Base-by-base conservation (phyloP, 2,113 vertebrate genomes). In the Ciconia maguari region DNA sequence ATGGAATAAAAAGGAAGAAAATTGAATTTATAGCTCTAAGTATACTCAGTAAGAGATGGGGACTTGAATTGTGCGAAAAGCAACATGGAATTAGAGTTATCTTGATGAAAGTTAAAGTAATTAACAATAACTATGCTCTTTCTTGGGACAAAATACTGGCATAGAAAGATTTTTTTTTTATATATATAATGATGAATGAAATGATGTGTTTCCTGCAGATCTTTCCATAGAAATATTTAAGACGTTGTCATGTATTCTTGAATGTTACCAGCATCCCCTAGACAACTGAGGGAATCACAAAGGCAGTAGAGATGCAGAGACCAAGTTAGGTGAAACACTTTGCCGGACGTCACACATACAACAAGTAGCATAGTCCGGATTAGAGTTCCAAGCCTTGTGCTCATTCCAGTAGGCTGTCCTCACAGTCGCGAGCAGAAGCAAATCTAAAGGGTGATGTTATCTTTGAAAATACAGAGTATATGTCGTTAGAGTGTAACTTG, bases 1-100 rank as follows among this genome's bases (percentile, higher is more conserved):
- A 6, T 79, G 41, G 69, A 89, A 85, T 71, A 60, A 89, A 93
- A 90, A 90, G 64, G 32, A 64, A 83, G 82, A 95, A 94, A 96
- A 92, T 36, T 77, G 42, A 93, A 93, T 94, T 88, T 86, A 60
- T 92, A 60, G 32, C 46, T 90, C n/a, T 54, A 49, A 86, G 55
- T 49, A 15, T 62, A 44, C 34, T 65, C 57, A 92, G 12, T 92
- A 82, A 72, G 89, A 81, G 76, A 41, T 41, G 32, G 29, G 38
- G n/a, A 83, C 49, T 88, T 68, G 70, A 65, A 60, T 68, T 94
- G 61, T 86, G 51, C n/a, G 11, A 48, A 55, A 93, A 90, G 55
- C 85, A 87, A 44, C 30, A 55, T 64, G 51, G 22, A 70, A 78
- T 72, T 71, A 82, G 75, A 81, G 78, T 85, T 89, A 57, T 26